phyloP scores from a whole-genome alignment of 2,113 vertebrate species.

The Furnarius figulus region DNA sequence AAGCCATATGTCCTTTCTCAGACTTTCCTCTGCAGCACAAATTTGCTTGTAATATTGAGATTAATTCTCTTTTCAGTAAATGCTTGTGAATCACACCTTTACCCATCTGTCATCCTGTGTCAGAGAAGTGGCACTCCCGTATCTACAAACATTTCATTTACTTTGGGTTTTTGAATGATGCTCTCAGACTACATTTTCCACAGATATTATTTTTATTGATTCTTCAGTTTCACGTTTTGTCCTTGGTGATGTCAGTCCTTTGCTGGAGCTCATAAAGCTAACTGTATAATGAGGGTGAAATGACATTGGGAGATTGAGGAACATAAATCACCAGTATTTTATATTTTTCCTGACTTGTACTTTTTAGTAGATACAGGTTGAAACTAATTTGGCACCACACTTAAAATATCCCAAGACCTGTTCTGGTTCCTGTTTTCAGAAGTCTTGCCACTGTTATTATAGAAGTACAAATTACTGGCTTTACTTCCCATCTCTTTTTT shows the following conservation, averaged over 20 bases:
- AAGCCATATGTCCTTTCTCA: constrained; percentile 36
- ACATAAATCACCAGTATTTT: background rate
- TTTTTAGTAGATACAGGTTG: background rate
- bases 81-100: constrained; percentile 11
- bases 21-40: background rate
- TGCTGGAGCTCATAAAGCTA: background rate
- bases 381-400: background rate
- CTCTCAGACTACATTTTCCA: background rate
- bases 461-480: constrained; percentile 10
- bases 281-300: background rate
- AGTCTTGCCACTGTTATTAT: background rate
- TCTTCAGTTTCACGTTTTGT: background rate
- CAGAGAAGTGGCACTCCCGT: background rate
- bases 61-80: background rate
- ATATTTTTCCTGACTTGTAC: background rate
- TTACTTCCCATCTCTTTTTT: background rate
- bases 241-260: background rate
- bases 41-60: constrained; percentile 21
- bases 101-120: background rate
- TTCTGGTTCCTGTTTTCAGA: constrained; percentile 25
- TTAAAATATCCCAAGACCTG: background rate
- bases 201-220: background rate
- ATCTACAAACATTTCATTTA: constrained; percentile 22
- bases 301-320: background rate
- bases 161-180: background rate